Percentiles rank a stretch among this genome's conserved stretches.
These are phyloP conservation scores for Paramacrobiotus metropolitanus DNA, from an alignment of 1,140 invertebrate species.

Conservation along the genomic window DNA sequence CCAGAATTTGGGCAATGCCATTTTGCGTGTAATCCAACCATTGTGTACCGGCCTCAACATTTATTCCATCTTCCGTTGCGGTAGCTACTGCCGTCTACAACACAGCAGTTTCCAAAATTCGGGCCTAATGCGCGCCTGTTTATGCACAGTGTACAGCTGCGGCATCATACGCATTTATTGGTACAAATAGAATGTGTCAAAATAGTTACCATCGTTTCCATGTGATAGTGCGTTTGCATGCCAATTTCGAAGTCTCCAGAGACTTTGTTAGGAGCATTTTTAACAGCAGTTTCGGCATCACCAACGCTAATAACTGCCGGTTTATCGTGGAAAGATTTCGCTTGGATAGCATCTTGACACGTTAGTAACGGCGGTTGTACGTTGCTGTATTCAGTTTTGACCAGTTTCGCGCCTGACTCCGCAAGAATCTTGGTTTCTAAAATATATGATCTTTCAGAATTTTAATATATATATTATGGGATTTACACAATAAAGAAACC, in stretches of 20 bases:
- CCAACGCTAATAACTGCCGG: slow-evolving; percentile 12
- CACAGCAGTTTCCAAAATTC: too few species aligned
- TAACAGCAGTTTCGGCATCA: slow-evolving; percentile 7
- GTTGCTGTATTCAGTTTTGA: slow-evolving; percentile 39
- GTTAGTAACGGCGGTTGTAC: slow-evolving; percentile 31
- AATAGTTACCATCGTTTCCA: slow-evolving; percentile 25
- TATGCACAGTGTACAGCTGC: too few species aligned
- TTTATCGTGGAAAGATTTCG: slow-evolving; percentile 21
- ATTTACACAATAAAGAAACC: not conserved
- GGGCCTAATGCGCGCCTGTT: too few species aligned
- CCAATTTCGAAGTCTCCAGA: slow-evolving; percentile 21
- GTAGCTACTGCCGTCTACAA: slow-evolving; percentile 14
- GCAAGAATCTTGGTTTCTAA: slow-evolving; percentile 28
- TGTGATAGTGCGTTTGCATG: slow-evolving; percentile 24
- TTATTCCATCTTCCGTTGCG: slow-evolving; percentile 21
- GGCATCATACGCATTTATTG: too few species aligned
- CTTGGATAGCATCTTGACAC: slow-evolving; percentile 32
- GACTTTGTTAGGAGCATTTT: slow-evolving; percentile 13
- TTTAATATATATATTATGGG: not conserved
- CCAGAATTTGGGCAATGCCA: too few species aligned
- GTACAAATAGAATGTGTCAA: too few species aligned
- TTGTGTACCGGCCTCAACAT: slow-evolving; percentile 20
- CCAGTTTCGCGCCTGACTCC: slow-evolving; percentile 33
- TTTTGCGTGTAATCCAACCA: slow-evolving; percentile 37
- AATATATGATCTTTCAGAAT: not conserved